Percentiles rank a stretch among this genome's conserved stretches.
Conservation (phyloP, 2,113 vertebrate species). For the Oncorhynchus gorbuscha region DNA sequence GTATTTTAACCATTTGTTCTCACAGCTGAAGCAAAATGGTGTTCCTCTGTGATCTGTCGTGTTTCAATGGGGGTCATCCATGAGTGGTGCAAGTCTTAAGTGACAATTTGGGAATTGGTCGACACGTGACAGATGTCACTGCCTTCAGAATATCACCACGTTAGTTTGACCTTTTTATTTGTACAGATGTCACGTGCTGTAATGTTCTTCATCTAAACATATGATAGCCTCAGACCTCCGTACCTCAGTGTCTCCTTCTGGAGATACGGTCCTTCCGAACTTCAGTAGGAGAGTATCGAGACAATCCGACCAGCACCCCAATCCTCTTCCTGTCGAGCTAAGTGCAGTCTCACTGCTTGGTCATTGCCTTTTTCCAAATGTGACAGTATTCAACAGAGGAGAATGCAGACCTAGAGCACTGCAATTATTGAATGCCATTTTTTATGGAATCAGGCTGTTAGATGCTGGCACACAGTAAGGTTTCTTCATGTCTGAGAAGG, state of each 20-base stretch:
- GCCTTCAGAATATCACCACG: background rate
- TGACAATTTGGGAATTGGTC: background rate
- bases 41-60: background rate
- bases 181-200: background rate
- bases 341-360: background rate
- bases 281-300: background rate
- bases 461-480: background rate
- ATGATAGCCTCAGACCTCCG: background rate
- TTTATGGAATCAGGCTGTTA: constrained; percentile 10
- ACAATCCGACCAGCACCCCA: background rate
- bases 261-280: too few relatives aligned
- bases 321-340: too few relatives aligned
- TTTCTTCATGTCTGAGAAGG: background rate
- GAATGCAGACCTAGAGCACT: background rate
- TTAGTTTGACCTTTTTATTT: background rate
- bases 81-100: background rate
- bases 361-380: background rate
- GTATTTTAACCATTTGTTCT: background rate
- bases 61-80: background rate
- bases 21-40: background rate
- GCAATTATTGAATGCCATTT: constrained; percentile 10
- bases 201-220: background rate
- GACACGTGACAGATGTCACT: background rate
- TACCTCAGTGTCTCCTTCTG: too few relatives aligned
- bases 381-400: background rate